phyloP scores from a whole-genome alignment of 2,113 vertebrate genomes.

The Charina bottae region DNA sequence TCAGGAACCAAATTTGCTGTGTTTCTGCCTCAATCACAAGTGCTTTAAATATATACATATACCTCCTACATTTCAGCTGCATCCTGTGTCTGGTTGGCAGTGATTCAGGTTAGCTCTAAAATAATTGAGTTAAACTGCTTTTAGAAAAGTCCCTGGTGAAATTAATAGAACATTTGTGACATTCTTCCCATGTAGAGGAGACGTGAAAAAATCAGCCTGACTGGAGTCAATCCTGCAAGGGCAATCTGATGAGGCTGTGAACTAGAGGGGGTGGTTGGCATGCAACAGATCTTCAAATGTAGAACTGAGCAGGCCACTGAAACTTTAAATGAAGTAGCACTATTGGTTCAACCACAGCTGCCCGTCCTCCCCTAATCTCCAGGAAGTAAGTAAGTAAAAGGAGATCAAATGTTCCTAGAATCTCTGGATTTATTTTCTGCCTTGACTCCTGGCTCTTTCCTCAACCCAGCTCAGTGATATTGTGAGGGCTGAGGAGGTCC shows the following conservation, averaged over 20 bases:
- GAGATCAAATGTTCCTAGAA: too few relatives aligned
- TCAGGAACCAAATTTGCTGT: background rate
- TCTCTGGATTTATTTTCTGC: too few relatives aligned
- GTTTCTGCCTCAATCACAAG: background rate
- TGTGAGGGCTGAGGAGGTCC: too few relatives aligned
- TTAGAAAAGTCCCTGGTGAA: slow-evolving; percentile 64
- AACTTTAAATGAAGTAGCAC: background rate
- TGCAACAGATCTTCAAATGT: background rate
- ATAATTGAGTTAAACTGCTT: slow-evolving; percentile 74
- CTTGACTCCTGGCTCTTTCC: too few relatives aligned
- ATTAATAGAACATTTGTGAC: slow-evolving; percentile 54
- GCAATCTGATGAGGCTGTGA: background rate
- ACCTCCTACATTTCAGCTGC: slow-evolving; percentile 30
- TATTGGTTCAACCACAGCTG: too few relatives aligned
- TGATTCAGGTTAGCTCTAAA: slow-evolving; percentile 36
- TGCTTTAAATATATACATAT: background rate
- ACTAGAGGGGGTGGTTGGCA: background rate
- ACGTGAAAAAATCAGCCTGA: slow-evolving; percentile 36
- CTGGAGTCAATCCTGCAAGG: background rate
- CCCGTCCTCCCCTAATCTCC: too few relatives aligned
- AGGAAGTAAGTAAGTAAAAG: too few relatives aligned
- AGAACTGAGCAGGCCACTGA: background rate
- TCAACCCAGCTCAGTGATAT: too few relatives aligned
- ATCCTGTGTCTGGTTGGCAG: slow-evolving; percentile 41
- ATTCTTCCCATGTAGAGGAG: slow-evolving; percentile 12